Percentiles rank a stretch among this genome's conserved stretches.
These are phyloP conservation scores for Germaria angustata DNA, from an alignment of 2,888 invertebrate species.

Conservation along the genomic window DNA sequence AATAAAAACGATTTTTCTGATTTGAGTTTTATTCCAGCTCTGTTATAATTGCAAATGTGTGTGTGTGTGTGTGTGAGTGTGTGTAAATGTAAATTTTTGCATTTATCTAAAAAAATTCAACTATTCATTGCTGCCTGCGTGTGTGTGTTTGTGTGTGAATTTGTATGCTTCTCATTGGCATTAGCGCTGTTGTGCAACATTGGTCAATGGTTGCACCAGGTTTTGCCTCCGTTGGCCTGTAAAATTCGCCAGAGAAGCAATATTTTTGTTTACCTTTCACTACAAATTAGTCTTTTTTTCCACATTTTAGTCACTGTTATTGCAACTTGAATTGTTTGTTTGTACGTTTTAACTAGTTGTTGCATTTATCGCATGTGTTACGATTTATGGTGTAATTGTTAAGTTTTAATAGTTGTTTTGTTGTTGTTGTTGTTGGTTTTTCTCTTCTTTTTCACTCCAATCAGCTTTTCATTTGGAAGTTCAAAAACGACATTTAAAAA, in stretches of 20 bases:
- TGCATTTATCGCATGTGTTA: conserved; percentile 52
- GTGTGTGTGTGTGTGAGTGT: neutral
- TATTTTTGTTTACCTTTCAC: conserved; percentile 63
- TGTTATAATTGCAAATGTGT: neutral
- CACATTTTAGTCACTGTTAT: conserved; percentile 40
- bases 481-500: conserved; percentile 14
- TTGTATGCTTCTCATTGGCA: neutral
- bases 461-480: neutral
- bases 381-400: conserved; percentile 54
- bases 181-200: conserved; percentile 48
- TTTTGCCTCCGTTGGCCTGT: conserved; percentile 47
- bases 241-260: conserved; percentile 19
- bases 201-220: conserved; percentile 48
- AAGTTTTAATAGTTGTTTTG: conserved; percentile 50
- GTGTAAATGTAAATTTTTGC: conserved; percentile 35
- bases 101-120: conserved; percentile 24
- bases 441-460: conserved; percentile 1
- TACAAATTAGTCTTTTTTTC: conserved; percentile 55
- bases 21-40: conserved; percentile 34
- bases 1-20: conserved; percentile 44
- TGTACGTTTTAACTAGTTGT: conserved; percentile 13
- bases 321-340: conserved; percentile 27
- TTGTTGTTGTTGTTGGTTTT: too few species aligned
- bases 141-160: neutral
- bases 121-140: too few species aligned